These are phyloP conservation scores for Pterocles gutturalis DNA, from an alignment of 2,113 vertebrate species.

Conservation along the genomic window DNA sequence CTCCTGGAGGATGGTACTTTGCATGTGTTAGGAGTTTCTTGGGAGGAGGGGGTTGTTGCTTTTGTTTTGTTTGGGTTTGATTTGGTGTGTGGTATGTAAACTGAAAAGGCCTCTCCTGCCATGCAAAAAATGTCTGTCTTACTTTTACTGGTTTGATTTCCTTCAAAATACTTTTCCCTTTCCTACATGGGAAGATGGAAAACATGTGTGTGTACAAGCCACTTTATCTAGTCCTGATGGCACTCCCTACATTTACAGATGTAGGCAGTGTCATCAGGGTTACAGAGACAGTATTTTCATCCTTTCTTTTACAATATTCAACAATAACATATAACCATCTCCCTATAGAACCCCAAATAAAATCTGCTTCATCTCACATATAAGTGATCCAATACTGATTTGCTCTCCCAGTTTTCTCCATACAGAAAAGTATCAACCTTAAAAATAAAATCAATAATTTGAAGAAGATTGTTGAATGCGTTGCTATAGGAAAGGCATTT, in stretches of 20 bases:
- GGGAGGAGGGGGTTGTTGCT: background rate
- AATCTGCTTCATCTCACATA: background rate
- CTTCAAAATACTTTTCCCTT: background rate
- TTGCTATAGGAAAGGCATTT: background rate
- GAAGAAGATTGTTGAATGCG: background rate
- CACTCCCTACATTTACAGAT: background rate
- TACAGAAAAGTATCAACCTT: background rate
- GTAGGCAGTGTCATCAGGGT: background rate
- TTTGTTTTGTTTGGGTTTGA: background rate
- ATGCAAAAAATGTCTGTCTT: background rate
- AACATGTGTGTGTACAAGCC: fast-evolving
- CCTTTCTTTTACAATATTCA: background rate
- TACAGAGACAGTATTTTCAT: background rate
- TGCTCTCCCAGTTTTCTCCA: background rate
- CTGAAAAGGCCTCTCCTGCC: background rate
- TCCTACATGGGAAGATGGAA: background rate
- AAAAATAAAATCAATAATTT: background rate
- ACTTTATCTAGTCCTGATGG: background rate
- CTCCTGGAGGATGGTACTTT: background rate
- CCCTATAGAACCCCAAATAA: background rate
- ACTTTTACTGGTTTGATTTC: background rate
- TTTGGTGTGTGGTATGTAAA: background rate
- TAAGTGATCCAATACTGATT: background rate
- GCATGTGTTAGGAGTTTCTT: too few relatives aligned
- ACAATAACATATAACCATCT: background rate